Percentiles rank a stretch among this genome's conserved stretches.
phyloP scores from a whole-genome alignment of 2,797 vertebrate species.

The Myotis pilosus region DNA sequence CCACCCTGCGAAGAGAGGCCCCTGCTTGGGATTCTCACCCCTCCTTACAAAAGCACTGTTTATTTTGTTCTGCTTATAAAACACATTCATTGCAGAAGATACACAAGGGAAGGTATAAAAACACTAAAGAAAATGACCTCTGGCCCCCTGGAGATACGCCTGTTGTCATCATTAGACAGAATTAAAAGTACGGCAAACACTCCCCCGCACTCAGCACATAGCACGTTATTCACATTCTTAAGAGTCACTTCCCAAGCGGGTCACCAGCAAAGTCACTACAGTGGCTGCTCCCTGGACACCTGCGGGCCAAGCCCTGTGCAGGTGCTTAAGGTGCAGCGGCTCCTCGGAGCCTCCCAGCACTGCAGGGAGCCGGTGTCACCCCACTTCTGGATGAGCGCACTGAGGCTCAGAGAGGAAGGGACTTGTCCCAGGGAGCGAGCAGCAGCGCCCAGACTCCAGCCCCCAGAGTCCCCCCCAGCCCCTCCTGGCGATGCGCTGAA shows the following conservation, averaged over 20 bases:
- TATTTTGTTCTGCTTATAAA: neutral
- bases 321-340: neutral
- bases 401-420: neutral
- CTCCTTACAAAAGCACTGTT: rapidly evolving
- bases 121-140: neutral
- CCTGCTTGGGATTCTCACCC: neutral
- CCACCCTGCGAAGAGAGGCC: neutral
- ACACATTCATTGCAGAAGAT: neutral
- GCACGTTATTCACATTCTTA: rapidly evolving
- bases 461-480: rapidly evolving
- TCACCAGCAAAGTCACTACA: neutral
- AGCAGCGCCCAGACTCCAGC: rapidly evolving
- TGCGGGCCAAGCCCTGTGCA: rapidly evolving
- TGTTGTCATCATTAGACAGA: rapidly evolving
- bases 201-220: rapidly evolving
- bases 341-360: neutral
- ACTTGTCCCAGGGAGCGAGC: rapidly evolving
- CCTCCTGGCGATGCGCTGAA: neutral
- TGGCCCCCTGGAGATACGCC: rapidly evolving
- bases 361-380: neutral
- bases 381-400: neutral
- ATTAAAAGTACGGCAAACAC: rapidly evolving
- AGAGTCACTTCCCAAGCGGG: rapidly evolving
- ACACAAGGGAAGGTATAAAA: rapidly evolving
- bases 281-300: neutral